Conservation (phyloP, 2,888 invertebrate genomes). For the Ramazzottius varieornatus region DNA sequence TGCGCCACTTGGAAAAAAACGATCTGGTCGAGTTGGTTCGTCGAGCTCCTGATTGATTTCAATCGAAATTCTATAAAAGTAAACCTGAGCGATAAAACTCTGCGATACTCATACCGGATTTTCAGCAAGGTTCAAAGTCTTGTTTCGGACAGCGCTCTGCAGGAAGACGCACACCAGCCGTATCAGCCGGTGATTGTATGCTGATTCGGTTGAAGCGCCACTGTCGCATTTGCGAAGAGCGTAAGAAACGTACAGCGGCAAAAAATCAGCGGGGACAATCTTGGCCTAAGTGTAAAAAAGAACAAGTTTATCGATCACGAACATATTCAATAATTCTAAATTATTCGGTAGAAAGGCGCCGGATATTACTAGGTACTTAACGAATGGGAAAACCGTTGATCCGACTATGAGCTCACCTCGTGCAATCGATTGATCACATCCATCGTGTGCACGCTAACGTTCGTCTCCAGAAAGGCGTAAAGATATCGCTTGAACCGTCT, state of each 20-base stretch:
- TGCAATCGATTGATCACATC: slow-evolving; percentile 1
- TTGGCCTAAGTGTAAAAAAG: too few relatives aligned
- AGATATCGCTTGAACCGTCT: background rate
- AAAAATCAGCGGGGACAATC: background rate
- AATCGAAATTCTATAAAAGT: too few relatives aligned
- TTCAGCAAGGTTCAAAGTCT: background rate
- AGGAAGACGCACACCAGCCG: slow-evolving; percentile 1
- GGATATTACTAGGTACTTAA: too few relatives aligned
- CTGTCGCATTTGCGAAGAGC: slow-evolving; percentile 1
- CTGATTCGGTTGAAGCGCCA: background rate
- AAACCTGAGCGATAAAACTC: too few relatives aligned
- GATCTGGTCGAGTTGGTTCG: too few relatives aligned
- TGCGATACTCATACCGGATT: slow-evolving; percentile 1
- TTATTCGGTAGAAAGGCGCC: too few relatives aligned
- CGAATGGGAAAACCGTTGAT: too few relatives aligned
- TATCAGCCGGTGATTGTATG: background rate
- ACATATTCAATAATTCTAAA: too few relatives aligned
- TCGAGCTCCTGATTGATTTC: too few relatives aligned
- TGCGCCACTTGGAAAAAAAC: background rate
- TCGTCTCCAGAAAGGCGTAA: background rate
- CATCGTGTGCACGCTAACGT: slow-evolving; percentile 3
- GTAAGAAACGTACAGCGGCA: background rate
- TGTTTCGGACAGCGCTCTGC: background rate
- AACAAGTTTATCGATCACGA: too few relatives aligned
- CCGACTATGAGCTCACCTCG: background rate